Evolutionary conservation across 53 echinoderm and acorn worm species (phyloP), one percentile per base, ranked within the genome.

Genomic region (Astropecten irregularis): DNA sequence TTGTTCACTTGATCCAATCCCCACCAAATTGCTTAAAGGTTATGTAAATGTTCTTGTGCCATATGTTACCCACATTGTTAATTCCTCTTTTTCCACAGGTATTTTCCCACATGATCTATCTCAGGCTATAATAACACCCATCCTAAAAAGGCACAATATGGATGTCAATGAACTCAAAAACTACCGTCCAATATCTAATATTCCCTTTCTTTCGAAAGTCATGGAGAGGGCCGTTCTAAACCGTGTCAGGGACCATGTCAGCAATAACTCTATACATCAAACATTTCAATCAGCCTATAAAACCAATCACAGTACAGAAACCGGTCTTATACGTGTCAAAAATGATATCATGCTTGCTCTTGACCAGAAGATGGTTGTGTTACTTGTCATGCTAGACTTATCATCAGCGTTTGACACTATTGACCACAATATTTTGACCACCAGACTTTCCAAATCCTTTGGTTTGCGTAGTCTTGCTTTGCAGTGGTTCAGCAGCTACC

Each of bases 51-150:
- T 28, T 2, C 20, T 73, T 50, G 42, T 25, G 29, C 51, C 73
- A 14, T 73, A 34, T 28, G 29, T 72, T 72, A 72, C 72, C 40
- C 10, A 49, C 30, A 50, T 73, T 44, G n/a, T n/a, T n/a, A n/a
- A n/a, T n/a, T n/a, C n/a, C n/a, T n/a, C n/a, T n/a, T n/a, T n/a
- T n/a, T n/a, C 46, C 4, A 29, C 22, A 3, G 49, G 71, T 70
- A 47, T 34, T 34, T 69, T 70, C 49, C 46, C 49, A n/a, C 3
- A 27, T 9, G 19, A 14, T 9, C 13, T 70, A 48, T 40, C 26
- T 4, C 16, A 22, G 16, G 69, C 71, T 57, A 16, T 57, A 22
- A 57, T 57, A 57, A 9, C 58, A 9, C 58, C 58, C 3, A 44
- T 42, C 39, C 40, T 70, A 25, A 70, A 47, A 28, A 70, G 47